Evolutionary conservation across 2,888 invertebrate species (phyloP).

Genomic region (Polydrusus pterygomalis): DNA sequence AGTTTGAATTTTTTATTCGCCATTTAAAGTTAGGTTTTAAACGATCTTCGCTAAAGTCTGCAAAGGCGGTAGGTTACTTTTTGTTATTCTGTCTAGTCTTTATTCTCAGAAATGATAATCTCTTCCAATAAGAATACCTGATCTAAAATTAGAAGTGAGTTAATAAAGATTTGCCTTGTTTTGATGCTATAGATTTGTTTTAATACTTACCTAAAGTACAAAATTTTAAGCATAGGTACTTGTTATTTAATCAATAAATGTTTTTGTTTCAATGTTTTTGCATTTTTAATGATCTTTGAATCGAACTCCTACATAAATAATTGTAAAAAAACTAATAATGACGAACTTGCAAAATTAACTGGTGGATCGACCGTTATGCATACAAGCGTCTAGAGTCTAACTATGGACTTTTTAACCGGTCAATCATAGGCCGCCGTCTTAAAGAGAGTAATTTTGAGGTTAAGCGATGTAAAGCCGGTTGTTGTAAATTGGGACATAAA

Average conservation of each 20-base stretch:
- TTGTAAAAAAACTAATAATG: too few relatives aligned
- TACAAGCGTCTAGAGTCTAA: too few relatives aligned
- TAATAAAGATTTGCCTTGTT: background rate
- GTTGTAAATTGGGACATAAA: too few relatives aligned
- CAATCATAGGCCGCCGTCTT: too few relatives aligned
- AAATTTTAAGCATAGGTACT: background rate
- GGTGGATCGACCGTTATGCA: too few relatives aligned
- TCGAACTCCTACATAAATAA: too few relatives aligned
- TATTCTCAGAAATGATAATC: background rate
- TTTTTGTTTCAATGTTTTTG: background rate
- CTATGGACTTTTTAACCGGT: too few relatives aligned
- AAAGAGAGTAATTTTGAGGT: too few relatives aligned
- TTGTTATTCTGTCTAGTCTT: slow-evolving; percentile 2
- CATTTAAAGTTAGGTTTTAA: background rate
- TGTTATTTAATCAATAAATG: background rate
- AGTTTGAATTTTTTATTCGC: too few relatives aligned
- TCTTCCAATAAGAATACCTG: slow-evolving; percentile 4
- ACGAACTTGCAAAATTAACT: too few relatives aligned
- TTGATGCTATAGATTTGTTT: background rate
- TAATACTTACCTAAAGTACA: background rate
- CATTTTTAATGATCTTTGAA: background rate
- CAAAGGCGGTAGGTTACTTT: background rate
- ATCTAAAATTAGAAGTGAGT: slow-evolving; percentile 26
- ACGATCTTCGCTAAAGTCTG: background rate
- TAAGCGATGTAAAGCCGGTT: too few relatives aligned